Percentiles rank a stretch among this genome's conserved stretches.
These are phyloP conservation scores for Napeogenes sylphis DNA, from an alignment of 2,888 invertebrate species.

Conservation along the genomic window DNA sequence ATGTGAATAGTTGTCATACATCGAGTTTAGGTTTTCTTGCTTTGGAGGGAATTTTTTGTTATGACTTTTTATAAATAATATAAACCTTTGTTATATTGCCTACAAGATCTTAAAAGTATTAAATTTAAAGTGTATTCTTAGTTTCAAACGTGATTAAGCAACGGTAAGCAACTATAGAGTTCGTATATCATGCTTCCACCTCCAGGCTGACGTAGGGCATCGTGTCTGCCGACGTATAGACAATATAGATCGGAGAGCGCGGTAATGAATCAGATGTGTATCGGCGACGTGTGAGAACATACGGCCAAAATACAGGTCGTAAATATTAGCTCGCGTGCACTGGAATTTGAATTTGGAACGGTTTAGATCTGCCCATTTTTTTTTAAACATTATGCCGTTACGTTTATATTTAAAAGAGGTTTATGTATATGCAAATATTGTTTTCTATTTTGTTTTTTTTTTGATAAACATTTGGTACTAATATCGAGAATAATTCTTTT, in stretches of 20 bases:
- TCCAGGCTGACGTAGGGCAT: conserved; percentile 27
- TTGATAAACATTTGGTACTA: too few species aligned
- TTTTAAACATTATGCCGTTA: conserved; percentile 1
- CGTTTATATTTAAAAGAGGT: too few species aligned
- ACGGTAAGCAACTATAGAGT: conserved; percentile 18
- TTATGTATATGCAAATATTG: too few species aligned
- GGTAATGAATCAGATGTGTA: conserved; percentile 77
- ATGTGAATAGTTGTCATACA: conserved; percentile 22
- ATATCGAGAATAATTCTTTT: too few species aligned
- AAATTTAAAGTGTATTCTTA: too few species aligned
- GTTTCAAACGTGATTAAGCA: conserved; percentile 21
- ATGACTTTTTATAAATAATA: conserved; percentile 4
- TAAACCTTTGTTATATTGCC: too few species aligned
- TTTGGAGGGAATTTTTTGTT: not conserved
- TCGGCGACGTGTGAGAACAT: conserved; percentile 76
- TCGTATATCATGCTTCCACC: conserved; percentile 27
- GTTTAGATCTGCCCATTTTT: conserved; percentile 41
- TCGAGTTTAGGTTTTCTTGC: not conserved
- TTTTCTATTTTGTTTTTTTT: too few species aligned
- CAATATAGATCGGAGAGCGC: conserved; percentile 59
- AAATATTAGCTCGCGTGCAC: conserved; percentile 74
- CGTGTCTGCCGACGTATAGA: conserved; percentile 39
- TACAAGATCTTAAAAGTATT: too few species aligned
- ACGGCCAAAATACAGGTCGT: conserved; percentile 75
- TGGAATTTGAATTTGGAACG: conserved; percentile 35